These are phyloP conservation scores for Astyanax mexicanus DNA, from an alignment of 2,797 vertebrate species.

Conservation along the genomic window DNA sequence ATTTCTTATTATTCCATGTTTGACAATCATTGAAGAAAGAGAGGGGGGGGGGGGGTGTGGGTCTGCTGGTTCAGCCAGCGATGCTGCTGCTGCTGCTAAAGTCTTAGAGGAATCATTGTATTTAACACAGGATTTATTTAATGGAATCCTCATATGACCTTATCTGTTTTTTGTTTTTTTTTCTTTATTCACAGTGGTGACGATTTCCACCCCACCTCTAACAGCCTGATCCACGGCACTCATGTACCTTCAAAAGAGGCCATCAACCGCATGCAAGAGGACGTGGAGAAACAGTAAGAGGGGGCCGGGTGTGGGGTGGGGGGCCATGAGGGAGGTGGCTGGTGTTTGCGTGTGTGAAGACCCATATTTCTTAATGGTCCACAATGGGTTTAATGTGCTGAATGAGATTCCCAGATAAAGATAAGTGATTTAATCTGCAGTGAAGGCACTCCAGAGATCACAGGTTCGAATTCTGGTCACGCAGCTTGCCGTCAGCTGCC, in stretches of 20 bases:
- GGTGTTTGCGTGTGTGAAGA: constrained; percentile 24
- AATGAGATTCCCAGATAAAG: constrained; percentile 19
- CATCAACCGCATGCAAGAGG: constrained; percentile 92
- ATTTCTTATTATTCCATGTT: no score
- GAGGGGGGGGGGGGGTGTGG: no score
- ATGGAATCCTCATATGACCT: no score
- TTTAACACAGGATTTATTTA: no score
- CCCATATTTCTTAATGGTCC: constrained; percentile 1
- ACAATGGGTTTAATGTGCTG: constrained; percentile 23
- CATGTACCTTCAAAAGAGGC: constrained; percentile 90
- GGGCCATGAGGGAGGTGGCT: neutral
- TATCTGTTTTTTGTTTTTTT: no score
- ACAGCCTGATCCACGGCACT: constrained; percentile 93
- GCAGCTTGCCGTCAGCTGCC: no score
- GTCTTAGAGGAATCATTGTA: no score
- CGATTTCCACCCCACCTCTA: constrained; percentile 91
- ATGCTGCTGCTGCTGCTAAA: no score
- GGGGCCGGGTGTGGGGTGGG: neutral
- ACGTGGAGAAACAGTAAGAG: constrained; percentile 97
- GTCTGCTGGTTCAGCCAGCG: no score
- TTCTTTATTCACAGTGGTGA: constrained; percentile 87
- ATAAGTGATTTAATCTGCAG: constrained; percentile 2
- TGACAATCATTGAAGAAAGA: no score
- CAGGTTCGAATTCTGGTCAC: no score
- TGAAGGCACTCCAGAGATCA: constrained; percentile 8